Base-by-base conservation (phyloP, 2,888 invertebrate genomes). In the Pachycephus smyrnensis region DNA sequence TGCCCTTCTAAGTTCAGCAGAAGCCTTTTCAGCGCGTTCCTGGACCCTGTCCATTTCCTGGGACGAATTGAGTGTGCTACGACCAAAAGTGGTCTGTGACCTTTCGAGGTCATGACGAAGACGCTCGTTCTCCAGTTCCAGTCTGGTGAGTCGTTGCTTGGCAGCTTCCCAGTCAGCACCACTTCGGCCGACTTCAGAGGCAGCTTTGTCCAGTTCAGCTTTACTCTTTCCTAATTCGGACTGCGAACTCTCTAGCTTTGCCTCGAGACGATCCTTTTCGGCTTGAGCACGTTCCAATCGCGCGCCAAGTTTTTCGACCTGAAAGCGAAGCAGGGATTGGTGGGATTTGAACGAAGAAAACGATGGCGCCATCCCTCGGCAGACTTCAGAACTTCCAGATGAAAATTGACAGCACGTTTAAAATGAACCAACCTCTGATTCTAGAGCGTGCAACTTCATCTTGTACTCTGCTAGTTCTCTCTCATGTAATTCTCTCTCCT, bases 381-480 rank as follows among this genome's bases (percentile, higher is more conserved):
- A 1, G 40, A 6, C 6, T 6, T 6, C 4, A 15, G 40, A 40
- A 40, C 40, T 2, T 1, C 15, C 6, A 40, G 4, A 3, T 30
- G 6, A 4, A 69, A 69, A 31, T 69, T n/a, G 30, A 69, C 69
- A 3, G 11, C 11, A 30, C 32, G 69, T n/a, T 69, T 15, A 30
- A 4, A 30, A 2, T 11, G 11, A 11, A 69, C 82, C 77, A 78
- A 91, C 91, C 93, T 98, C 98, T 86, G 97, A 97, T 91, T 98
- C 98, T 78, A 97, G 92, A 30, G 97, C 95, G 88, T 98, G 97
- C 80, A 98, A 93, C 92, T 98, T 98, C 95, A 98, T 97, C 92
- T 98, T 98, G 90, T 97, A 97, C 91, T 99, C 98, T 77, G 98
- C 97, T 87, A 98, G 95, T 91, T 98, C 97, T 86, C 98, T 94